Conservation (phyloP, 2,797 vertebrate species). For the Hyperoplus lanceolatus region DNA sequence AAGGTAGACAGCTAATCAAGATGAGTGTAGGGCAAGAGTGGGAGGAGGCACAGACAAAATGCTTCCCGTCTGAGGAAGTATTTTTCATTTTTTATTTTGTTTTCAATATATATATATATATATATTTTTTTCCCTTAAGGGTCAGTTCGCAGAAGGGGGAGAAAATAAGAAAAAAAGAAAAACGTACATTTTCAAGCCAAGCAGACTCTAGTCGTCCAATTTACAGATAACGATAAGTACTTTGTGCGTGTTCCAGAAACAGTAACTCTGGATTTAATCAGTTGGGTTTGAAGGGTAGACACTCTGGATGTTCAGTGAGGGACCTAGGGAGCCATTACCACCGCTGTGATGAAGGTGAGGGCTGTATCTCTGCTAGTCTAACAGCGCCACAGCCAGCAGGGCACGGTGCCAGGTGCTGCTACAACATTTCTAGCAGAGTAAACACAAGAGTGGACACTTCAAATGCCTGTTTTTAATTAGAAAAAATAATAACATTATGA, state of each 20-base stretch:
- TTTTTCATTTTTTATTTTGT: no score
- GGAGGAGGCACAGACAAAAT: slow-evolving; percentile 31
- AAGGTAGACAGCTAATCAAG: slow-evolving; percentile 62
- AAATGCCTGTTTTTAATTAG: slow-evolving; percentile 1
- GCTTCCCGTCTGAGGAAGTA: slow-evolving; percentile 37
- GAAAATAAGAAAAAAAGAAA: neutral
- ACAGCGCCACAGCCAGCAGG: slow-evolving; percentile 1
- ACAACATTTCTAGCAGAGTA: neutral
- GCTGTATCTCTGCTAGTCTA: neutral
- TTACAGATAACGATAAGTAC: neutral
- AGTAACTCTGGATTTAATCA: slow-evolving; percentile 17
- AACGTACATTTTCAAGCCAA: neutral
- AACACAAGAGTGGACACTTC: neutral
- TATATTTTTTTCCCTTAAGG: slow-evolving; percentile 11
- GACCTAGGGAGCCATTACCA: slow-evolving; percentile 16
- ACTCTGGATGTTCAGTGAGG: slow-evolving; percentile 1
- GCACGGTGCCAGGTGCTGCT: slow-evolving; percentile 2
- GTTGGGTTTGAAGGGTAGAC: slow-evolving; percentile 11
- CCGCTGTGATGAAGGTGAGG: slow-evolving; percentile 5
- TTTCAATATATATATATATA: neutral
- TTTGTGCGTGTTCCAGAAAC: neutral
- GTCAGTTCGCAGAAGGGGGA: neutral
- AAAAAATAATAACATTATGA: neutral
- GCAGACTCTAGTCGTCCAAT: neutral
- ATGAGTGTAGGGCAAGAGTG: slow-evolving; percentile 33